Evolutionary conservation across 1,140 invertebrate genomes (phyloP), one percentile per base, ranked within the genome.

Genomic region (Helicoverpa zea): DNA sequence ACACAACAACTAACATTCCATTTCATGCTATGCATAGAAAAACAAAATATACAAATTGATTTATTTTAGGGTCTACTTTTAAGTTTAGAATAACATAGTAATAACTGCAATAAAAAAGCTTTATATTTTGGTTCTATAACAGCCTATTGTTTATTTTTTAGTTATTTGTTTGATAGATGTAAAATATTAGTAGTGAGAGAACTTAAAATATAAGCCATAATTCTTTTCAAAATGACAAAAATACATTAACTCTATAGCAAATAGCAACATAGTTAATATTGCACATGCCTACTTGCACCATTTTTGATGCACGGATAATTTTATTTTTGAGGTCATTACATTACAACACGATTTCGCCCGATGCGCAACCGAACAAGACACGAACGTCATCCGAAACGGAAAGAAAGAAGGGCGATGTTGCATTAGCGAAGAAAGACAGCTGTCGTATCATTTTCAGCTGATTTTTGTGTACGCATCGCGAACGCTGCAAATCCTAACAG

Each of bases 401-500:
- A 89, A 91, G 88, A 90, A 92, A 91, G 88, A 90, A 92, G 90
- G 91, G 92, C 91, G 92, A 94, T 92, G 91, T 77, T 77, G 75
- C 75, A 77, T 49, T 88, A 88, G 89, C 82, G 84, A 89, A 91
- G 87, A 89, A 90, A 94, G 93, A 94, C 93, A 94, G 93, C 93
- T 94, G 93, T 94, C 92, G 90, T 90, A 91, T 91, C 91, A 91
- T 92, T 92, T 95, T 94, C 94, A 95, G 94, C 94, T 95, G 94
- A 95, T 94, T 95, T 95, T 94, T 95, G 94, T 95, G 91, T 95
- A 95, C 93, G 91, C 86, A 89, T 87, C 83, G 82, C 84, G 84
- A 80, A 88, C 83, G 81, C 81, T 81, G 66, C 83, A 79, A 77
- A 81, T 47, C 81, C 66, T 54, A 87, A 63, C 68, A 68, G 58